Base-by-base conservation (phyloP, 2,888 invertebrate genomes). In the Drosophila kambysellisi region DNA sequence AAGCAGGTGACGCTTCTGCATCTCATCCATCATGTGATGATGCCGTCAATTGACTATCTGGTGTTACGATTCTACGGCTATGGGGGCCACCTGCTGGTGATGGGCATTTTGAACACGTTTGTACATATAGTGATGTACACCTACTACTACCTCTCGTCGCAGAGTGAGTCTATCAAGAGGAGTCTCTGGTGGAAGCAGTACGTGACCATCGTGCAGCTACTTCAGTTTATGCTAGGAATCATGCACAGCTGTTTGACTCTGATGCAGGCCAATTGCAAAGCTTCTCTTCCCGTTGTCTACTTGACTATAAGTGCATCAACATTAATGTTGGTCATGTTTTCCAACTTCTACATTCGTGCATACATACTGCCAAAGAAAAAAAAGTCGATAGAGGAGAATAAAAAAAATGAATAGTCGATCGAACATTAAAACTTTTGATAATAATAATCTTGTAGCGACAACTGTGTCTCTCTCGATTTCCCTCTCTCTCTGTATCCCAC, bases 151-250 rank as follows among this genome's bases (percentile, higher is more conserved):
- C 33, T 77, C 0, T 63, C 81, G 8, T 68, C 83, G 2, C 48
- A 68, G 17, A 75, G 57, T 7, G 51, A 39, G 7, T 5, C n/a
- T 7, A 12, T 57, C 1, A 70, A 52, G 39, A 7, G 52, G 1
- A 76, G 58, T 25, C 56, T 59, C 11, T 80, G 83, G 71, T 76
- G 69, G 64, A 86, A 83, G 25, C 63, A 74, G 37, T 82, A 83
- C 20, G 39, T 76, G 3, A 85, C 82, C n/a, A 58, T 83, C 7
- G 15, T 74, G 4, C 82, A 82, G 57, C 37, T 82, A 54, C 7
- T 73, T 5, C 82, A 82, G 70, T 82, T 82, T 15, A 17, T 51
- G 1, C 7, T 71, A 0, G 52, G 70, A 51, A 64, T 83, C 9
- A 8, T 9, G 3, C 73, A 82, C 39, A 61, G 66, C 15, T 3